phyloP scores from a whole-genome alignment of 2,113 vertebrate species.

The Rhegmatorhina hoffmannsi region DNA sequence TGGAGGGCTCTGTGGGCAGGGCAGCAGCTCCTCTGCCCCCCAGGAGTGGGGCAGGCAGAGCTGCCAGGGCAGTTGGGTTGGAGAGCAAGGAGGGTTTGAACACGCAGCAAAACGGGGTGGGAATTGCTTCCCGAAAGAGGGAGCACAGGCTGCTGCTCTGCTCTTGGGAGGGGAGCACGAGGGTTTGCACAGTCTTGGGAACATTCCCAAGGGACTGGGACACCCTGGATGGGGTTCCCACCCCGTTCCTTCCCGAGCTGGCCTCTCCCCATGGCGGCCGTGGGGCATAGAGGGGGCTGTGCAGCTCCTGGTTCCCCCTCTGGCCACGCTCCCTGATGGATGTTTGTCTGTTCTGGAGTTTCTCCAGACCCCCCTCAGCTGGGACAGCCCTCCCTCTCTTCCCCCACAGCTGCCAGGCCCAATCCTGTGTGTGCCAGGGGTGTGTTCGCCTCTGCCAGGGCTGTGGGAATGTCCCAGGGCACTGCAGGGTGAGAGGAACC shows the following conservation, averaged over 20 bases:
- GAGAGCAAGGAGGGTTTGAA: not conserved
- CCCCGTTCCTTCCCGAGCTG: rapidly evolving
- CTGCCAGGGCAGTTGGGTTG: not conserved
- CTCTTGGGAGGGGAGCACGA: rapidly evolving
- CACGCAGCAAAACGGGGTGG: not conserved
- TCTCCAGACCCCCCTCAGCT: not conserved
- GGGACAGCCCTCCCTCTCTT: not conserved
- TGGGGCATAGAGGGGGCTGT: rapidly evolving
- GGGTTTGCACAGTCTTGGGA: not conserved
- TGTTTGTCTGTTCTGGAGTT: not conserved
- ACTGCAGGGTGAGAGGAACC: not conserved
- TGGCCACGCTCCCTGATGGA: not conserved
- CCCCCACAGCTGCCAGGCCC: not conserved
- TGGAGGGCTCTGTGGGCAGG: not conserved
- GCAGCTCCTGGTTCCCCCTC: not conserved
- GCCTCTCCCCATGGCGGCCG: not conserved
- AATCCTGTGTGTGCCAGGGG: rapidly evolving
- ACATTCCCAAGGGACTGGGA: rapidly evolving
- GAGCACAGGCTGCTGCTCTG: not conserved
- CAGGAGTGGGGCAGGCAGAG: not conserved
- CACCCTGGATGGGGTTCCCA: not conserved
- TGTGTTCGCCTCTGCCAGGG: not conserved
- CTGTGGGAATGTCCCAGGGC: not conserved
- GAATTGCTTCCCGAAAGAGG: not conserved
- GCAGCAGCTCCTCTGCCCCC: not conserved